Evolutionary conservation across 2,797 vertebrate genomes (phyloP).

Genomic region (Diglossa cyanea): DNA sequence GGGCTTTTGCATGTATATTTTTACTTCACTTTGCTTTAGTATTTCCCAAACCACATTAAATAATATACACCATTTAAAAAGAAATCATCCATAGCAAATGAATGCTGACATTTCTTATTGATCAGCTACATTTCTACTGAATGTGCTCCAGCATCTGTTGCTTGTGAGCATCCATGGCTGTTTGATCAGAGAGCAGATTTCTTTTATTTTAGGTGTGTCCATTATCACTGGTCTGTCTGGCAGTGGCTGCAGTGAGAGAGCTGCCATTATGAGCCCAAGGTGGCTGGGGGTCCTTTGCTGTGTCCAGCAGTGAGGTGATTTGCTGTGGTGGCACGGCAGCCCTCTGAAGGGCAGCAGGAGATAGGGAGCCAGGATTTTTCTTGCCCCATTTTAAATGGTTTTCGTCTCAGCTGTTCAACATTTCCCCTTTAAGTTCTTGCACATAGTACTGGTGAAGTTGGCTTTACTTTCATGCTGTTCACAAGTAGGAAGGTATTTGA

Average conservation of each 20-base stretch:
- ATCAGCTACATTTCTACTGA: neutral
- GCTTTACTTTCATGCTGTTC: neutral
- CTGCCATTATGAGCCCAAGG: neutral
- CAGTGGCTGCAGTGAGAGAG: neutral
- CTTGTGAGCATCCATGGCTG: neutral
- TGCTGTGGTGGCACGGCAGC: neutral
- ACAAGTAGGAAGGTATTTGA: neutral
- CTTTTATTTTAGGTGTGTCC: neutral
- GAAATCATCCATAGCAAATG: neutral
- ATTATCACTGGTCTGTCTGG: neutral
- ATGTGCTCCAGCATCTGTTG: neutral
- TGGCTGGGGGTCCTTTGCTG: neutral
- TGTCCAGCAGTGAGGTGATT: neutral
- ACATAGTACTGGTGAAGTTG: neutral
- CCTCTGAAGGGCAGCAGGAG: neutral
- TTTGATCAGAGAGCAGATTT: neutral
- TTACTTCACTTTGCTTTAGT: neutral
- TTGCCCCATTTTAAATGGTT: neutral
- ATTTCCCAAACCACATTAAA: neutral
- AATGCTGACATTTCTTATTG: neutral
- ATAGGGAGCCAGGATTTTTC: neutral
- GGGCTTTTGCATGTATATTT: neutral
- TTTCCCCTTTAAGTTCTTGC: neutral
- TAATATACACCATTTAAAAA: neutral
- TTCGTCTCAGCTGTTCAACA: neutral